phyloP scores from a whole-genome alignment of 2,888 invertebrate genomes.

The Campoletis raptor region DNA sequence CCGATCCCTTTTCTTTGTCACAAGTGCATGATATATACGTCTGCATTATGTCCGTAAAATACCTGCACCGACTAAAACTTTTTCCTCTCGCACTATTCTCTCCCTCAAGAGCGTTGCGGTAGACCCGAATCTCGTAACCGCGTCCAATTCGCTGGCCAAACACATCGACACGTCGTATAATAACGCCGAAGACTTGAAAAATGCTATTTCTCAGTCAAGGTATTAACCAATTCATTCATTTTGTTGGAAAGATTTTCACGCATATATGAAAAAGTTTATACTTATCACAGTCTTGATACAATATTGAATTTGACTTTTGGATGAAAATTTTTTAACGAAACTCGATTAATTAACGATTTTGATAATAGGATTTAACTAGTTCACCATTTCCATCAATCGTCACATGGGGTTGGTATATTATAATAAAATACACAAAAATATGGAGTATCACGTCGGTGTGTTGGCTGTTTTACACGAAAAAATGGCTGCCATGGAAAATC shows the following conservation, averaged over 20 bases:
- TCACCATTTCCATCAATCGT: too few relatives aligned
- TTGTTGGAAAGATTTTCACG: background rate
- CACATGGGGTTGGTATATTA: too few relatives aligned
- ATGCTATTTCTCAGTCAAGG: background rate
- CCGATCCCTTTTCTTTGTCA: slow-evolving; percentile 55
- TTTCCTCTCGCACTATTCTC: slow-evolving; percentile 64
- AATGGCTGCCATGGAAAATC: too few relatives aligned
- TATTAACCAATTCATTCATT: background rate
- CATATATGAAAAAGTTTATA: background rate
- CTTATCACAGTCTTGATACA: background rate
- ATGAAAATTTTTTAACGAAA: background rate
- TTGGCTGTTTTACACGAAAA: too few relatives aligned
- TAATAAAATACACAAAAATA: too few relatives aligned
- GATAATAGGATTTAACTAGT: too few relatives aligned
- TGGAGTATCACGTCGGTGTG: too few relatives aligned
- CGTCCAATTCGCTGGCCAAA: slow-evolving; percentile 71
- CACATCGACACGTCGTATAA: slow-evolving; percentile 55
- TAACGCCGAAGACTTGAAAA: background rate
- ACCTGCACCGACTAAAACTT: slow-evolving; percentile 46
- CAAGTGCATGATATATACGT: slow-evolving; percentile 59
- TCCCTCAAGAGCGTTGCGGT: slow-evolving; percentile 72
- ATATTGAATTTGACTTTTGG: background rate
- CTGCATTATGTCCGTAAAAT: slow-evolving; percentile 49
- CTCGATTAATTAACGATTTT: background rate
- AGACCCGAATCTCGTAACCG: slow-evolving; percentile 80